Evolutionary conservation across 2,888 invertebrate genomes (phyloP), one percentile per base, ranked within the genome.

Genomic region (Actias luna): DNA sequence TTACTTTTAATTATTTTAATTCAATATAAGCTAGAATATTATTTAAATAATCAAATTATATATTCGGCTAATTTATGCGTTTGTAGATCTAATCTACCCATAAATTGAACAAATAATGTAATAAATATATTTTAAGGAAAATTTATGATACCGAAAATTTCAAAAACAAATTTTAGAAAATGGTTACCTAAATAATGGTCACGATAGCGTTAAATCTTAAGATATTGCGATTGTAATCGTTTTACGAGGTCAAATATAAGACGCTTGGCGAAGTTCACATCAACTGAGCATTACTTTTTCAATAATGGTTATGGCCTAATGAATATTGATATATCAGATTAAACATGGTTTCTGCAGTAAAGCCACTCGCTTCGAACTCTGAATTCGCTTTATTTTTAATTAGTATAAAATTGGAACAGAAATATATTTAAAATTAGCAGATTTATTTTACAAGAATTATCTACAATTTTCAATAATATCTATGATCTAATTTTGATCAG

Each of bases 191-290:
- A 22, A 50, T 12, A 29, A 29, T 8, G 2, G 29, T 55, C 55
- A 52, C 52, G 27, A 29, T 12, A 55, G n/a, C 29, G 14, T 52
- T 5, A 27, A 29, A 29, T 55, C 29, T 5, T 29, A n/a, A 55
- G 29, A 55, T 55, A 55, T 29, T 2, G n/a, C 29, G 27, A 55
- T 29, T 25, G 7, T 3, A 55, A 29, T 29, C 16, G 16, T 7
- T 55, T 55, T 29, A 55, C n/a, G 29, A 29, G 55, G 55, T 55
- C 55, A 55, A 55, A 16, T 55, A n/a, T 29, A 29, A 5, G 29
- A n/a, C 29, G 16, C 2, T 29, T 4, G 29, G n/a, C 29, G 16
- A 55, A 55, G 25, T 50, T 55, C 2, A 27, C 7, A 29, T 4
- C 14, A n/a, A 52, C 5, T 27, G 52, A 4, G 29, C 2, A 55